Conservation (phyloP, 2,797 vertebrate species). For the Anguilla pacifica region DNA sequence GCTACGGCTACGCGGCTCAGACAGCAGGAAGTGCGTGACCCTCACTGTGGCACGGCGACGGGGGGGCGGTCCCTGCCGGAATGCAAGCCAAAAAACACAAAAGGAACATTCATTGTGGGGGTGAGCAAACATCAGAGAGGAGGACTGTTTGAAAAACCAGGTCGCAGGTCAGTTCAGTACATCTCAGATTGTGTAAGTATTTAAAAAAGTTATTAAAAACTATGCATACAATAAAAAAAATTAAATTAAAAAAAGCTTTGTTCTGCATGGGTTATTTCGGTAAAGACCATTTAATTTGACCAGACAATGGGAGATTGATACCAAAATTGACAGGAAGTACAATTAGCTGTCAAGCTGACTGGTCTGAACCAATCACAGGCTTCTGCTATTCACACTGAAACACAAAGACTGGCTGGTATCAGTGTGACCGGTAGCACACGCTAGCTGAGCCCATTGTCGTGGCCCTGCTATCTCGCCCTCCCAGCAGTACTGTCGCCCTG, state of each 20-base stretch:
- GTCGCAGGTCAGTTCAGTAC: background rate
- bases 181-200: background rate
- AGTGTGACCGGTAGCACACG: background rate
- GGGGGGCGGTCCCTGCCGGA: conserved; percentile 36
- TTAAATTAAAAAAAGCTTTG: background rate
- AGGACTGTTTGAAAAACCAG: background rate
- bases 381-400: background rate
- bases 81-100: conserved; percentile 40
- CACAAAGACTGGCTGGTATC: background rate
- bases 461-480: background rate
- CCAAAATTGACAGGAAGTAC: no score
- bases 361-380: background rate
- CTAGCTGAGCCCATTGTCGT: background rate
- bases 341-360: no score
- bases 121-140: background rate
- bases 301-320: no score
- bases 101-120: conserved; percentile 49
- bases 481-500: background rate
- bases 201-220: background rate
- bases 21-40: conserved; percentile 32
- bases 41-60: conserved; percentile 64
- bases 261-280: background rate
- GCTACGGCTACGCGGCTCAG: background rate
- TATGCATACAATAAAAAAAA: background rate
- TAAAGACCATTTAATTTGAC: background rate